phyloP scores from a whole-genome alignment of 2,113 vertebrate species.

The Zingel zingel region DNA sequence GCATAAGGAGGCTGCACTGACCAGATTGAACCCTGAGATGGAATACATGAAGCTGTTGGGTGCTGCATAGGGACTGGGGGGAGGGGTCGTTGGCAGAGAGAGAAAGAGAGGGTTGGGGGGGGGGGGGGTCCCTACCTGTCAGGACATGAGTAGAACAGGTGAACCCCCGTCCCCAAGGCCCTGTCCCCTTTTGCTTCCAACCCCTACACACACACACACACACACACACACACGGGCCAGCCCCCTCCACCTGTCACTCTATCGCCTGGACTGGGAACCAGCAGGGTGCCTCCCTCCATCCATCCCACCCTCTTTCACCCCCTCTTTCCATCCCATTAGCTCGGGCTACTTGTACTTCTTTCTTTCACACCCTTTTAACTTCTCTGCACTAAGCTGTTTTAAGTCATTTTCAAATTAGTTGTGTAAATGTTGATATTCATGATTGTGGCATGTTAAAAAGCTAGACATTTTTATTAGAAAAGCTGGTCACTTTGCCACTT shows the following conservation, averaged over 20 bases:
- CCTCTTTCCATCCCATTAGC: slow-evolving; percentile 22
- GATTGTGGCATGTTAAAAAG: not conserved
- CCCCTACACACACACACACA: slow-evolving; percentile 29
- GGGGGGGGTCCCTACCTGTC: slow-evolving; percentile 75
- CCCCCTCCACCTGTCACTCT: slow-evolving; percentile 79
- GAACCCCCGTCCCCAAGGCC: slow-evolving; percentile 80
- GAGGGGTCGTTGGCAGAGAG: slow-evolving; percentile 30
- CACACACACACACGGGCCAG: slow-evolving; percentile 34
- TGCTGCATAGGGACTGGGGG: slow-evolving; percentile 15
- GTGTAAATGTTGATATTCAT: not conserved
- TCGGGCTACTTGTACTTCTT: slow-evolving; percentile 21
- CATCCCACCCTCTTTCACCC: slow-evolving; percentile 43
- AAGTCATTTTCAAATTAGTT: not conserved
- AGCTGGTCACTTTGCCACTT: not conserved
- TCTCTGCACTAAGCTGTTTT: not conserved
- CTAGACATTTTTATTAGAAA: not conserved
- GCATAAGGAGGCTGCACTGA: slow-evolving; percentile 47
- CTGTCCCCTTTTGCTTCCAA: slow-evolving; percentile 50
- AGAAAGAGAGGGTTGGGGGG: not conserved
- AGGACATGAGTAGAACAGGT: slow-evolving; percentile 82
- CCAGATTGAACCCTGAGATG: slow-evolving; percentile 64
- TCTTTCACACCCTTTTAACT: slow-evolving; percentile 3
- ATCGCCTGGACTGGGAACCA: slow-evolving; percentile 68
- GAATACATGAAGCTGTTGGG: slow-evolving; percentile 59
- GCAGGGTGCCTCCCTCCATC: slow-evolving; percentile 71